Evolutionary conservation across 2,888 invertebrate species (phyloP), one percentile per base, ranked within the genome.

Genomic region (Temnothorax rugatulus): DNA sequence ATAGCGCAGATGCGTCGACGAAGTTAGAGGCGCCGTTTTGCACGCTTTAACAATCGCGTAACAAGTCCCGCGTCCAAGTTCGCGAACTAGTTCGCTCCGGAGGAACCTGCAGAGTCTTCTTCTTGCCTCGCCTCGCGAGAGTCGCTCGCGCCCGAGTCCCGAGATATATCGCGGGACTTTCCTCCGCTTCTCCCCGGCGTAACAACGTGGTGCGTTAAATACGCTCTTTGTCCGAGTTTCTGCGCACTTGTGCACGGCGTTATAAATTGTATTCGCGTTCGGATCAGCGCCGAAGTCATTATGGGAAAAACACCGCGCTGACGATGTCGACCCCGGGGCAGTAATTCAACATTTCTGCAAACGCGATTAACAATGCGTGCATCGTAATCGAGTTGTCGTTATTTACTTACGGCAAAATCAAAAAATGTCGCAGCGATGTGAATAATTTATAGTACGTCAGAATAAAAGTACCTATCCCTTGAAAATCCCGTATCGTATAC

Each of bases 21-120:
- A 59, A 85, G 74, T 81, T 82, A 64, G 29, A 69, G 61, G 4
- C 29, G 77, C 21, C 84, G 61, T 88, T 87, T 82, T 79, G 83
- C 38, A 76, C 87, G 77, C 44, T 75, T 88, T 84, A 88, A 88
- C 88, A 75, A 88, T 86, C 88, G 64, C 81, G 57, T 76, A 82
- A 87, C 87, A 69, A 83, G 59, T 84, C 59, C 15, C 52, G 61
- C 63, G 82, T 69, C 68, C 76, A 83, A 88, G 69, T 86, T 88
- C 47, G 61, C 84, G 15, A 84, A 88, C 76, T 84, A 88, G 88
- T 86, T 83, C 41, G 74, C 84, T 38, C 4, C n/a, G 25, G 13
- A n/a, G 59, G 34, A 74, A 41, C 13, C 71, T 18, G 54, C 38
- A 61, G 44, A 34, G 41, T 8, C 44, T 66, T 61, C 64, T 50